These are phyloP conservation scores for Eupeodes latifasciatus DNA, from an alignment of 2,888 invertebrate species.

Conservation along the genomic window DNA sequence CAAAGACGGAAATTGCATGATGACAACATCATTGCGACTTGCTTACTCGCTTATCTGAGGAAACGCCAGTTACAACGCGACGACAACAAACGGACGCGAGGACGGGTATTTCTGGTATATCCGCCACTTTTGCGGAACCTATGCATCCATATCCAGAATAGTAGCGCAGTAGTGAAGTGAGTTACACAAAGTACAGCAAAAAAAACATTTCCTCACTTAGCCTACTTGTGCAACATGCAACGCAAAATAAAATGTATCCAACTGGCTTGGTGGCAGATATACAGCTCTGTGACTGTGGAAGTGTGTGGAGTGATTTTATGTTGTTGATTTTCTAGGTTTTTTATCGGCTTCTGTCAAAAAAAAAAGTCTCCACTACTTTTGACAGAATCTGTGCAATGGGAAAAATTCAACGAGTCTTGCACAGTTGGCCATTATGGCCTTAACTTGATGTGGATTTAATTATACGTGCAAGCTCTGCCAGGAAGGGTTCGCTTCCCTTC, in stretches of 20 bases:
- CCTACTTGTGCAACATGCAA: slow-evolving; percentile 69
- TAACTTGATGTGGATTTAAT: slow-evolving; percentile 25
- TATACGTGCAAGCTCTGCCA: background rate
- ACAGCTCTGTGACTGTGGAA: no score
- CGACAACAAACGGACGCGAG: background rate
- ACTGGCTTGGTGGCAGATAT: background rate
- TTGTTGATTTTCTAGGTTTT: slow-evolving; percentile 25
- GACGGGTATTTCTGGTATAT: slow-evolving; percentile 47
- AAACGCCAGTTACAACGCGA: slow-evolving; percentile 41
- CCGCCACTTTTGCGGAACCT: slow-evolving; percentile 39
- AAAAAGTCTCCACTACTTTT: slow-evolving; percentile 16
- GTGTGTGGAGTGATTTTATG: background rate
- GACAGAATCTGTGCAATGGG: slow-evolving; percentile 40
- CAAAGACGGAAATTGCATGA: slow-evolving; percentile 68
- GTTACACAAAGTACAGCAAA: slow-evolving; percentile 3
- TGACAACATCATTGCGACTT: slow-evolving; percentile 44
- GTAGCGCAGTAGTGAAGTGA: slow-evolving; percentile 39
- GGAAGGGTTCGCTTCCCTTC: slow-evolving; percentile 23
- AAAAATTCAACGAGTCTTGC: slow-evolving; percentile 31
- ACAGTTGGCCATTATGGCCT: background rate
- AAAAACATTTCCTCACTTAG: slow-evolving; percentile 56
- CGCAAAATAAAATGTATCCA: slow-evolving; percentile 23
- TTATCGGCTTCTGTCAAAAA: slow-evolving; percentile 35
- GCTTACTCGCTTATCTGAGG: slow-evolving; percentile 56
- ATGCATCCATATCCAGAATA: slow-evolving; percentile 66